A percentile compares a stretch with the other conserved stretches of the same genome.
Conservation (phyloP, 2,113 vertebrate species). For the Symphodus melops region DNA sequence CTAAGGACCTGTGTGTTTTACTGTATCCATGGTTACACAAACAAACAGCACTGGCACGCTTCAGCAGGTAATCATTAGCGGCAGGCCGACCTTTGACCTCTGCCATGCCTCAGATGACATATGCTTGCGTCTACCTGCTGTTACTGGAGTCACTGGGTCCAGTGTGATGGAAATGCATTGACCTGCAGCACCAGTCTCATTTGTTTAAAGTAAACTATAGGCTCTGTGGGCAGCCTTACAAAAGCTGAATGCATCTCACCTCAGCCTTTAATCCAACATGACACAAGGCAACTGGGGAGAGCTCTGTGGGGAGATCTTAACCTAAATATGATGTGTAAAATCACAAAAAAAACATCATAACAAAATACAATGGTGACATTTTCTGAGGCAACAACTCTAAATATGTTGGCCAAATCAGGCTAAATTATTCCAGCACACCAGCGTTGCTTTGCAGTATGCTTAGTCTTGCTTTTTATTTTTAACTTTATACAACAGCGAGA, state of each 20-base stretch:
- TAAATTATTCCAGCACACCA: not conserved
- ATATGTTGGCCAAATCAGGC: not conserved
- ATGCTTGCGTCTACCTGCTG: constrained; percentile 68
- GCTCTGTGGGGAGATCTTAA: constrained; percentile 43
- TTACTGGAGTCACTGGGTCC: constrained; percentile 36
- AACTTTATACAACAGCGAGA: not conserved
- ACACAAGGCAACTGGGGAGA: constrained; percentile 27
- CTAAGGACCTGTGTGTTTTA: not conserved
- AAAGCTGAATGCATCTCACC: constrained; percentile 39
- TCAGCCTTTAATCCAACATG: constrained; percentile 16
- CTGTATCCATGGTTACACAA: constrained; percentile 50
- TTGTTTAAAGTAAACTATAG: not conserved
- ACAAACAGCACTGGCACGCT: constrained; percentile 52
- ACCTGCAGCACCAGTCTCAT: not conserved
- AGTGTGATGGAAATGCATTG: constrained; percentile 12
- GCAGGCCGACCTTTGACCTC: constrained; percentile 61
- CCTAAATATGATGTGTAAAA: constrained; percentile 49
- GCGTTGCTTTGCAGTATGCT: not conserved
- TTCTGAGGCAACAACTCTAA: not conserved
- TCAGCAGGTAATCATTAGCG: constrained; percentile 64
- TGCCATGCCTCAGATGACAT: constrained; percentile 52
- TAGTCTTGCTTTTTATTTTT: not conserved
- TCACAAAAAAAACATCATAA: constrained; percentile 7
- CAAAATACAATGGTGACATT: too few relatives aligned
- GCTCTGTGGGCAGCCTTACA: not conserved